A percentile compares a stretch with the other conserved stretches of the same genome.
Evolutionary conservation across 2,797 vertebrate species (phyloP).

Genomic region (Paedocypris micromegethes): DNA sequence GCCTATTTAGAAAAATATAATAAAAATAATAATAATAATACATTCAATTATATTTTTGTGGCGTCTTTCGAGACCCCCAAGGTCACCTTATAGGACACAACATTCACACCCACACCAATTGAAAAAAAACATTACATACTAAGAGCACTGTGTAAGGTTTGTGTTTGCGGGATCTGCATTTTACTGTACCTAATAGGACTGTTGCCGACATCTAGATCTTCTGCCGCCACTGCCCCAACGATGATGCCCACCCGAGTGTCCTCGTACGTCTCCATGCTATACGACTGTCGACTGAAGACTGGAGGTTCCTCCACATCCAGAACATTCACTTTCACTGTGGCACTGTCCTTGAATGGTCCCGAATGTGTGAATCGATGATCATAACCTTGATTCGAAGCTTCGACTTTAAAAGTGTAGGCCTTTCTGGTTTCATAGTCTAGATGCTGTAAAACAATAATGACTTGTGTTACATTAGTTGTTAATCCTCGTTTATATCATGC

Average conservation of each 20-base stretch:
- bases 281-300: constrained; percentile 78
- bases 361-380: constrained; percentile 81
- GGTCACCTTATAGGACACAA: no score
- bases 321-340: constrained; percentile 83
- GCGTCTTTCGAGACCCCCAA: no score
- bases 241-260: constrained; percentile 80
- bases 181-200: constrained; percentile 78
- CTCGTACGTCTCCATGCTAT: constrained; percentile 85
- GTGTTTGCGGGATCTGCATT: neutral
- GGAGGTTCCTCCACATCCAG: constrained; percentile 86
- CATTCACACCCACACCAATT: no score
- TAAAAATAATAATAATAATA: no score
- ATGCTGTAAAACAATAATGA: constrained; percentile 58
- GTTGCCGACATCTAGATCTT: constrained; percentile 83
- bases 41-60: no score
- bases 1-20: no score
- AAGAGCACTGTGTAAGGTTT: neutral
- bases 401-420: constrained; percentile 84
- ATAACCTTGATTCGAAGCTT: constrained; percentile 78
- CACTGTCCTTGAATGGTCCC: constrained; percentile 86
- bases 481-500: neutral
- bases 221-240: constrained; percentile 85
- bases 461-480: neutral
- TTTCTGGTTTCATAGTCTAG: constrained; percentile 90
- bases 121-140: no score